A percentile compares a stretch with the other conserved stretches of the same genome.
These are phyloP conservation scores for Montifringilla adamsi DNA, from an alignment of 2,113 vertebrate species.

Conservation along the genomic window DNA sequence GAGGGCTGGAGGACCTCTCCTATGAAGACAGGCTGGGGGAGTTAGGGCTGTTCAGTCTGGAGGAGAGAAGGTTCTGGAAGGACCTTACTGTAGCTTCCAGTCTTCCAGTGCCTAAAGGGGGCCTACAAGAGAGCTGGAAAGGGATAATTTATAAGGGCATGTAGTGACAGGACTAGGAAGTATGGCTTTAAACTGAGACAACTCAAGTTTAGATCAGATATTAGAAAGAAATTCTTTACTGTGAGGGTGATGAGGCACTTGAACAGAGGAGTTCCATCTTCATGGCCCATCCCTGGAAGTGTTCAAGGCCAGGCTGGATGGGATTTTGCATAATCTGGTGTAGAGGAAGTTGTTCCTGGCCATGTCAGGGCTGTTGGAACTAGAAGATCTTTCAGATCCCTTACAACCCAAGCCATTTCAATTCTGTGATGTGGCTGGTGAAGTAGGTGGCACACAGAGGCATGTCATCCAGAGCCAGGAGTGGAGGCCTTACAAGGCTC, in stretches of 20 bases:
- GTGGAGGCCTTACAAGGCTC: background rate
- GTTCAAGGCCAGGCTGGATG: background rate
- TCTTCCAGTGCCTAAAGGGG: no score
- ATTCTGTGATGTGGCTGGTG: background rate
- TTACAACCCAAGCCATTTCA: background rate
- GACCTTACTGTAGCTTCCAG: no score
- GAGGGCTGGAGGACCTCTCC: background rate
- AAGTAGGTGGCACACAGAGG: background rate
- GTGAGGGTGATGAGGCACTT: background rate
- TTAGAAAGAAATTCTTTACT: background rate
- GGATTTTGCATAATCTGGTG: background rate
- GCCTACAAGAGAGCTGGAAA: background rate
- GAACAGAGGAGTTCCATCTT: background rate
- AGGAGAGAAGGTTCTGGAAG: no score
- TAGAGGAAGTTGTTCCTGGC: background rate
- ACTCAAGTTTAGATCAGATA: background rate
- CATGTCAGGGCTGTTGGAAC: background rate
- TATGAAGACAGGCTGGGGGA: no score
- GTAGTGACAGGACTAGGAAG: background rate
- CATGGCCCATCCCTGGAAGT: background rate
- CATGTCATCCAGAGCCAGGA: background rate
- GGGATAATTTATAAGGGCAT: background rate
- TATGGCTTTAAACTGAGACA: background rate
- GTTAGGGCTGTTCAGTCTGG: no score
- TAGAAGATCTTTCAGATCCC: background rate